phyloP scores from a whole-genome alignment of 2,797 vertebrate genomes.

The Sibirionetta formosa region DNA sequence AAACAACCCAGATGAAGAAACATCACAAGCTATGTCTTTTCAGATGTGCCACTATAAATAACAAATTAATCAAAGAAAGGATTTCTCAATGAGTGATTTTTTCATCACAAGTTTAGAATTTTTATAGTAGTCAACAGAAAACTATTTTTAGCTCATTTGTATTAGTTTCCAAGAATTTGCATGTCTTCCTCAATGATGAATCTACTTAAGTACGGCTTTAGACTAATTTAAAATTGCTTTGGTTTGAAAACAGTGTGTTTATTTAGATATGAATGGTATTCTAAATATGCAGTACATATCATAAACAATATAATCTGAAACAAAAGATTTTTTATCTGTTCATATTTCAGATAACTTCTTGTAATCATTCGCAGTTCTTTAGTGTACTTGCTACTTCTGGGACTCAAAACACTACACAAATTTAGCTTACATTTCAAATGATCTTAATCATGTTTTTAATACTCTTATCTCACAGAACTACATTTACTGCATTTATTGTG shows the following conservation, averaged over 20 bases:
- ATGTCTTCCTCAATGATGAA: background rate
- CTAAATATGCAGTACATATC: background rate
- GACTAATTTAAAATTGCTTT: background rate
- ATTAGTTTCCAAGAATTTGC: background rate
- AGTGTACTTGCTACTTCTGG: background rate
- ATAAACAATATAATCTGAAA: background rate
- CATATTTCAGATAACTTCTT: accelerated
- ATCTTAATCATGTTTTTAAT: background rate
- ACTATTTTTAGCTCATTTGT: background rate
- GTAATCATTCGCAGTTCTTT: background rate
- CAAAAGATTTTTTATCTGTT: background rate
- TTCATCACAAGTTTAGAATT: background rate
- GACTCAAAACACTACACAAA: background rate
- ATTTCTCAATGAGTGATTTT: background rate
- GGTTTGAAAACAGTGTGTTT: background rate
- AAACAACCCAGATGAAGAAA: background rate
- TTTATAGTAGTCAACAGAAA: background rate
- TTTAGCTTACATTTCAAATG: background rate
- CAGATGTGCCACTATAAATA: background rate
- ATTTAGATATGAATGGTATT: background rate
- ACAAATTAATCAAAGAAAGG: background rate
- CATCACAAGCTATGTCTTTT: background rate
- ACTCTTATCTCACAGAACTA: background rate
- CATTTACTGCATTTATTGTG: background rate
- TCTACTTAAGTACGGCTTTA: background rate